phyloP scores from a whole-genome alignment of 2,113 vertebrate species.

The Nannobrachium achirus region DNA sequence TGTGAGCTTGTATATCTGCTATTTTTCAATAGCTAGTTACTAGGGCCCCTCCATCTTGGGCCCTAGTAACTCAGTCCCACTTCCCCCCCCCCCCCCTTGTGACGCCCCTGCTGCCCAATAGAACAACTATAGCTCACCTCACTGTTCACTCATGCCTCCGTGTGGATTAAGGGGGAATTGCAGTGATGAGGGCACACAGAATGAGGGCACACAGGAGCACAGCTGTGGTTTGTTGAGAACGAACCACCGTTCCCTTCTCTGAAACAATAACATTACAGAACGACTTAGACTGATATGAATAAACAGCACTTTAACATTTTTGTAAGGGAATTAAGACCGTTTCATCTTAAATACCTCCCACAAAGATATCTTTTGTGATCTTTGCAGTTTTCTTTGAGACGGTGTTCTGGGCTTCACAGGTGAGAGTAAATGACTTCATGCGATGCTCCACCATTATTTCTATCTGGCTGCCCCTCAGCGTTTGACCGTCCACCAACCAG shows the following conservation, averaged over 20 bases:
- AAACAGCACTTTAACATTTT: no score
- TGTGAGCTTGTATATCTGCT: no score
- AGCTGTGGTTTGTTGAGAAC: not conserved
- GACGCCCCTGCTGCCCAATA: no score
- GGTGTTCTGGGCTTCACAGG: not conserved
- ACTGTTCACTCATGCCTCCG: not conserved
- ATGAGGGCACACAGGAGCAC: not conserved
- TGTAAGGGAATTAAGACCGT: not conserved
- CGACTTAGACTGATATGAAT: no score
- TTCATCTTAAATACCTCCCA: not conserved
- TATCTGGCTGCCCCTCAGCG: not conserved
- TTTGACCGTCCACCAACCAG: not conserved
- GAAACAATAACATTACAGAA: not conserved
- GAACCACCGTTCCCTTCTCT: not conserved
- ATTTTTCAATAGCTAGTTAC: no score
- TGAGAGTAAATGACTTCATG: not conserved
- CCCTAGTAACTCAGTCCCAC: no score
- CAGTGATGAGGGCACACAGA: not conserved
- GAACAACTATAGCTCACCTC: not conserved
- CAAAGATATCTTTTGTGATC: not conserved
- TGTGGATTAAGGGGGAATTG: not conserved
- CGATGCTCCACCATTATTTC: not conserved
- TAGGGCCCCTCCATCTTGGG: no score
- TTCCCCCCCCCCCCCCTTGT: no score
- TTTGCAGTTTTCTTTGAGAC: not conserved